Percentiles rank a stretch among this genome's conserved stretches.
These are phyloP conservation scores for Crambe crambe DNA, from an alignment of 37 sponge, comb jelly and placozoan species.

Conservation along the genomic window DNA sequence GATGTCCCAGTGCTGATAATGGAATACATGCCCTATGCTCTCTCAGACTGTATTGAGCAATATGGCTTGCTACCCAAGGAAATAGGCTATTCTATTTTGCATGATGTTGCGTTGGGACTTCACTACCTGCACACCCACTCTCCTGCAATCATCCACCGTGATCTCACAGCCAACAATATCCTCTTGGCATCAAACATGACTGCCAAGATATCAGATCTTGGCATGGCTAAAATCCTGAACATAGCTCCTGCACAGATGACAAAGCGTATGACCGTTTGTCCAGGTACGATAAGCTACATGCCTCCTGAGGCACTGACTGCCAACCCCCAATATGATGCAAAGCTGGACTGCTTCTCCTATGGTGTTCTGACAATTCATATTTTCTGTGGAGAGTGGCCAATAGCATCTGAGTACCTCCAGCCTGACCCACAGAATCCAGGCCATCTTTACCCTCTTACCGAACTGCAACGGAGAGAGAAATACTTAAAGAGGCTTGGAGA, in stretches of 20 bases:
- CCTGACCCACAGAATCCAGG: conserved; percentile 44
- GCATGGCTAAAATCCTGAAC: conserved; percentile 56
- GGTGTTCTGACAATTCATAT: conserved; percentile 63
- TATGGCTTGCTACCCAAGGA: conserved; percentile 34
- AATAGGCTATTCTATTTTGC: conserved; percentile 50
- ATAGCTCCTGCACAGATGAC: conserved; percentile 39
- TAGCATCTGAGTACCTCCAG: conserved; percentile 58
- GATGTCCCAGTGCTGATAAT: conserved; percentile 52
- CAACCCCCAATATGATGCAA: conserved; percentile 42
- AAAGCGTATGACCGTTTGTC: conserved; percentile 40
- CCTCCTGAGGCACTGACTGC: conserved; percentile 61
- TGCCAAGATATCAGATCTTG: conserved; percentile 68
- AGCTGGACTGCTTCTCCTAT: conserved; percentile 63
- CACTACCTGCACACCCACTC: conserved; percentile 48
- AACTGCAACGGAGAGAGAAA: conserved; percentile 45
- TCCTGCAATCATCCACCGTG: conserved; percentile 59
- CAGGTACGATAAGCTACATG: conserved; percentile 69
- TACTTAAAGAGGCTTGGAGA: conserved; percentile 22
- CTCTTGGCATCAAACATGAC: conserved; percentile 36
- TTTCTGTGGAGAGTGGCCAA: conserved; percentile 61
- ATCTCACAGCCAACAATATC: conserved; percentile 69
- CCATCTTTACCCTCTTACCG: conserved; percentile 42
- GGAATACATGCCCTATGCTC: conserved; percentile 60
- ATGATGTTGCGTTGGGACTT: conserved; percentile 55
- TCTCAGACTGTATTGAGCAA: conserved; percentile 51